phyloP scores from a whole-genome alignment of 2,797 vertebrate species.

The Brachymystax lenok region DNA sequence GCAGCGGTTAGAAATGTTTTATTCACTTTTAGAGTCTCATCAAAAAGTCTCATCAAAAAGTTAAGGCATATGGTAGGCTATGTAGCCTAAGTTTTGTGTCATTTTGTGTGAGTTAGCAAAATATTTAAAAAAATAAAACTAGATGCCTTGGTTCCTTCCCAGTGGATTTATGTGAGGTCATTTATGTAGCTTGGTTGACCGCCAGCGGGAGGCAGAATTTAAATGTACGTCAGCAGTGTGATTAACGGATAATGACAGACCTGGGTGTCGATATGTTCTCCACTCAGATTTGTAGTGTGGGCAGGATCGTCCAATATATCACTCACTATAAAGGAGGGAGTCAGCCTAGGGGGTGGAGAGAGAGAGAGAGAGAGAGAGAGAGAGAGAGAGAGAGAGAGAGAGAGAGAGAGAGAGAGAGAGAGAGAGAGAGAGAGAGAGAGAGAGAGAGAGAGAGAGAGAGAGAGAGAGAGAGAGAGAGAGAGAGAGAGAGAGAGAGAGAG shows the following conservation, averaged over 20 bases:
- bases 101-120: slow-evolving; percentile 31
- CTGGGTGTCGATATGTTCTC: slow-evolving; percentile 71
- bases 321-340: slow-evolving; percentile 47
- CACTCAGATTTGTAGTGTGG: slow-evolving; percentile 71
- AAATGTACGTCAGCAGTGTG: slow-evolving; percentile 66
- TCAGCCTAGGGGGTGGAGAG: slow-evolving; percentile 31
- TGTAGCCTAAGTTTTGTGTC: slow-evolving; percentile 24
- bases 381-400: not conserved
- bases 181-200: slow-evolving; percentile 62
- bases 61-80: not conserved
- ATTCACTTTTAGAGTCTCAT: not conserved
- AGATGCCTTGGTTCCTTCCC: slow-evolving; percentile 25
- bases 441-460: no score
- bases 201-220: slow-evolving; percentile 64
- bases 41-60: not conserved
- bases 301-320: slow-evolving; percentile 72
- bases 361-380: not conserved
- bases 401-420: no score
- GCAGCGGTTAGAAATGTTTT: not conserved
- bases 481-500: slow-evolving; percentile 1
- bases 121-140: slow-evolving; percentile 14
- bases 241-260: slow-evolving; percentile 77
- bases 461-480: slow-evolving; percentile 16
- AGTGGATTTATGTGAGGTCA: slow-evolving; percentile 68
- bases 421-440: slow-evolving; percentile 1